These are phyloP conservation scores for Saturnia japonica DNA, from an alignment of 2,888 invertebrate genomes.

Conservation along the genomic window DNA sequence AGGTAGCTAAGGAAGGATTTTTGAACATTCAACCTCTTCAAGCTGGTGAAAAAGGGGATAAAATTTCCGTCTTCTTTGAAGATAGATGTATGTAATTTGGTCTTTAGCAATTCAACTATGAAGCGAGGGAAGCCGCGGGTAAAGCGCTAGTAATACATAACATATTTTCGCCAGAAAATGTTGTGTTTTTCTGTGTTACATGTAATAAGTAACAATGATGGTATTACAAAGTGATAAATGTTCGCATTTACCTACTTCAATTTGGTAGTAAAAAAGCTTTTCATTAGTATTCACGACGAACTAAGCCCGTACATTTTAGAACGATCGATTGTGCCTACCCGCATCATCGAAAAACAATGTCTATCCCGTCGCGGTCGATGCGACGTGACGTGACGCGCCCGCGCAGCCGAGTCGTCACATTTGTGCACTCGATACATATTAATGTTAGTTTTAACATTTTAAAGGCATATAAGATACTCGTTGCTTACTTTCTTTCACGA, in stretches of 20 bases:
- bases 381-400: conserved; percentile 45
- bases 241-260: conserved; percentile 29
- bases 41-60: no score
- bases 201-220: no score
- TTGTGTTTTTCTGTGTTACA: no score
- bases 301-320: conserved; percentile 53
- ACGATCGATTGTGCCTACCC: conserved; percentile 66
- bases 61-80: no score
- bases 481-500: not conserved
- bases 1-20: no score
- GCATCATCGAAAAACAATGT: conserved; percentile 62
- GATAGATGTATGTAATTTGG: no score
- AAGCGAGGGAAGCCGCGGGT: no score
- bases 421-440: conserved; percentile 66
- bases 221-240: conserved; percentile 14
- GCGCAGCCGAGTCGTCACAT: conserved; percentile 63
- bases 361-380: conserved; percentile 46
- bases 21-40: no score
- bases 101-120: no score
- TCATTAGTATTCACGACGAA: conserved; percentile 66
- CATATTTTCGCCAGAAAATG: no score
- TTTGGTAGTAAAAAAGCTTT: conserved; percentile 49
- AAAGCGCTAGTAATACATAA: no score
- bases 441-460: conserved; percentile 57
- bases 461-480: conserved; percentile 34